Conservation (phyloP, 2,888 invertebrate genomes). For the Aethes cnicana region DNA sequence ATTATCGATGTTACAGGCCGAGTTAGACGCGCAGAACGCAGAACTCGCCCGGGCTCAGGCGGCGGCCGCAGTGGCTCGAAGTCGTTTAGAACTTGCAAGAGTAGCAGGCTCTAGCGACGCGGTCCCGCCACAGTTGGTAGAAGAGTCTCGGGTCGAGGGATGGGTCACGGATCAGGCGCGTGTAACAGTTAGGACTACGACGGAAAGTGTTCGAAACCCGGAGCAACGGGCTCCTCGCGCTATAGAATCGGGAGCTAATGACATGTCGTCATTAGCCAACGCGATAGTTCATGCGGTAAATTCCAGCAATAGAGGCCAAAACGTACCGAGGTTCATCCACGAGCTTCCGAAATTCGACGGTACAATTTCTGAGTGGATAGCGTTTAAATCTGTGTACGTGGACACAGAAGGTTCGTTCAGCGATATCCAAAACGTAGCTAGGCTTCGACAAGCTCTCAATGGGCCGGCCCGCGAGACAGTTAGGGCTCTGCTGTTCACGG, state of each 20-base stretch:
- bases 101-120: not conserved
- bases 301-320: not conserved
- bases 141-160: not conserved
- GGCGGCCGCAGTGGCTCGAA: not conserved
- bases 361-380: too few species aligned
- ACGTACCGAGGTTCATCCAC: not conserved
- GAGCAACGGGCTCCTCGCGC: not conserved
- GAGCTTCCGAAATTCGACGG: too few species aligned
- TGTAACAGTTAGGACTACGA: too few species aligned
- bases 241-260: not conserved
- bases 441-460: not conserved
- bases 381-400: too few species aligned
- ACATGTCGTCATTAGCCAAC: not conserved
- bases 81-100: not conserved
- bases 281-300: not conserved
- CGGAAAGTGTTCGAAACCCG: not conserved
- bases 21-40: not conserved
- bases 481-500: not conserved
- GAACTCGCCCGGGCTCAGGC: not conserved
- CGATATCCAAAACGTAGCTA: not conserved
- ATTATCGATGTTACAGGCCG: not conserved
- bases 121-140: too few species aligned
- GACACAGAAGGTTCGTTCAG: not conserved
- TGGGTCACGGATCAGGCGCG: not conserved
- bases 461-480: not conserved